These are phyloP conservation scores for Nesogale talazaci DNA, from an alignment of 2,113 vertebrate species.

Conservation along the genomic window DNA sequence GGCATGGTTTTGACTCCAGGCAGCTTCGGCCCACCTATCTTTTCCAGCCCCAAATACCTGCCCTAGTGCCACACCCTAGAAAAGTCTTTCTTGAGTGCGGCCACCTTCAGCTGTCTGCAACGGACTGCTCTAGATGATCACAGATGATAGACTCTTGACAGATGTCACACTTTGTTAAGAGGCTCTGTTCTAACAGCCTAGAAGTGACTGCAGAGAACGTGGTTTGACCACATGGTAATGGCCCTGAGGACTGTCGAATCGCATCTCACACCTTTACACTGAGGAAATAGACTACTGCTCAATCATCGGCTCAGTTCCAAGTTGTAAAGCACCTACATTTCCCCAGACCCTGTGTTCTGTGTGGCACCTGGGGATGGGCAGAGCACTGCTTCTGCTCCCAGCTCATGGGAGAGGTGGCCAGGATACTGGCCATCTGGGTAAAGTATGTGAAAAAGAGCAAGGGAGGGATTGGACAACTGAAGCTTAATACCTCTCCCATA, in stretches of 20 bases:
- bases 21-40: background rate
- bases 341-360: background rate
- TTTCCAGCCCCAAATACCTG: background rate
- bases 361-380: background rate
- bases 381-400: background rate
- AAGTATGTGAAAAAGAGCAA: background rate
- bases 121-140: background rate
- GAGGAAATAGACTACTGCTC: background rate
- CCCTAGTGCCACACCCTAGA: rapidly evolving
- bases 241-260: slow-evolving; percentile 23
- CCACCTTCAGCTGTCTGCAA: background rate
- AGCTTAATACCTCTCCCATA: no score
- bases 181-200: slow-evolving; percentile 41
- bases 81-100: background rate
- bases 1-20: background rate
- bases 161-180: slow-evolving; percentile 58
- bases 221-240: slow-evolving; percentile 25
- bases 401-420: background rate
- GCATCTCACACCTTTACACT: slow-evolving; percentile 9
- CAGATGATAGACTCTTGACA: background rate
- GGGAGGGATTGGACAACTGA: background rate
- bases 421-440: background rate
- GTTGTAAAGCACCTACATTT: background rate
- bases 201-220: slow-evolving; percentile 34
- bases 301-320: background rate